Base-by-base conservation (phyloP, 2,113 vertebrate genomes). In the Takifugu flavidus region DNA sequence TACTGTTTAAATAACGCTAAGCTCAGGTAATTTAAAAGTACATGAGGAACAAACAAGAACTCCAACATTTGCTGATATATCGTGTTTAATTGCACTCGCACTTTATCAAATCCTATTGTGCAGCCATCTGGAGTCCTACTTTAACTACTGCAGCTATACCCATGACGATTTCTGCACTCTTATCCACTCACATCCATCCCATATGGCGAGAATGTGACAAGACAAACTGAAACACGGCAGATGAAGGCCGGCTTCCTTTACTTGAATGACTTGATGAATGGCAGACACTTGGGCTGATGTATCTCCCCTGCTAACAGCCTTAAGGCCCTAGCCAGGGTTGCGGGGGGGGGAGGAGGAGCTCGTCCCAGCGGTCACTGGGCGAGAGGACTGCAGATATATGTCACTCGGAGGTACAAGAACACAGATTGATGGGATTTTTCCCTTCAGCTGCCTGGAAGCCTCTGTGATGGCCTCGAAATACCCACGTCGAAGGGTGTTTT, bases 31-130 rank as follows among this genome's bases (percentile, higher is more conserved):
- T 11, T 42, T 14, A 5, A 49, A 3, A 63, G 25, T 14, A 27
- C 4, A 1, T 25, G 1, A 2, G 13, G 4, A 51, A 34, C 1
- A 51, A 39, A 5, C 5, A 25, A 14, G 12, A 4, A 42, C 60
- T 69, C 39, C 28, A 31, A 57, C 25, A 4, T 6, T 4, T 14
- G 13, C 45, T 46, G 39, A 62, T 39, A 20, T 20, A 10, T 2
- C 4, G 8, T 20, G 4, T 10, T 50, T 39, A 26, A 56, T 56
- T 3, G 43, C 15, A 54, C 0, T 29, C 4, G 55, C 25, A 49
- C 52, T 45, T 43, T 61, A 31, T 60, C 20, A 53, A 59, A 53
- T 53, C 20, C 44, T 10, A 11, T 39, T 39, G 7, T 39, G 44
- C 13, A 15, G 14, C 25, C 29, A 12, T 49, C 25, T 29, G 11